Percentiles rank a stretch among this genome's conserved stretches.
These are phyloP conservation scores for Acanthoscelides obtectus DNA, from an alignment of 2,888 invertebrate genomes.

Conservation along the genomic window DNA sequence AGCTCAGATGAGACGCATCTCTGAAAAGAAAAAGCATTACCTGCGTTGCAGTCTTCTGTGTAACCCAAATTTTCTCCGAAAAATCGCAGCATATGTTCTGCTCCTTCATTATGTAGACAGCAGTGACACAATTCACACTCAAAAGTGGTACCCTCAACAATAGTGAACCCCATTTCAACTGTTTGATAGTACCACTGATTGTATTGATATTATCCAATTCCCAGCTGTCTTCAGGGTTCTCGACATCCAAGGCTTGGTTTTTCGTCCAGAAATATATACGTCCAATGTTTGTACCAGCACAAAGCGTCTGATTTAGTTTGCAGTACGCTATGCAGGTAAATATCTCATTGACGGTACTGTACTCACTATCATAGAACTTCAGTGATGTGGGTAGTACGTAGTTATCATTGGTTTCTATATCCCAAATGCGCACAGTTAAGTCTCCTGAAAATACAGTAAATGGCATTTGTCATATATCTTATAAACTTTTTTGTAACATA, in stretches of 20 bases:
- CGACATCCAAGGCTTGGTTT: constrained; percentile 37
- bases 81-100: constrained; percentile 79
- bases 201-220: constrained; percentile 67
- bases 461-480: too few species aligned
- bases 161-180: constrained; percentile 74
- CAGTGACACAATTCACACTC: constrained; percentile 78
- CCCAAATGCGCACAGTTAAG: constrained; percentile 83
- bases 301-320: constrained; percentile 69
- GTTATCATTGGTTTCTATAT: constrained; percentile 90
- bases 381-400: constrained; percentile 68
- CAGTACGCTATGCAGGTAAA: constrained; percentile 71
- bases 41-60: constrained; percentile 79
- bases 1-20: too few species aligned
- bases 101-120: constrained; percentile 82
- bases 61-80: constrained; percentile 72
- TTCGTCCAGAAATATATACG: constrained; percentile 81
- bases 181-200: constrained; percentile 73
- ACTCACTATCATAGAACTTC: constrained; percentile 37
- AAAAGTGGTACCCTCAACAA: constrained; percentile 66
- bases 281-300: constrained; percentile 87
- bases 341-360: constrained; percentile 50
- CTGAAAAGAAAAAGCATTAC: too few species aligned
- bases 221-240: constrained; percentile 76
- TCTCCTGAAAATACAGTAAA: constrained; percentile 67
- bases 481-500: too few species aligned